These are phyloP conservation scores for Spinibarbus caldwelli DNA, from an alignment of 2,797 vertebrate species.

Conservation along the genomic window DNA sequence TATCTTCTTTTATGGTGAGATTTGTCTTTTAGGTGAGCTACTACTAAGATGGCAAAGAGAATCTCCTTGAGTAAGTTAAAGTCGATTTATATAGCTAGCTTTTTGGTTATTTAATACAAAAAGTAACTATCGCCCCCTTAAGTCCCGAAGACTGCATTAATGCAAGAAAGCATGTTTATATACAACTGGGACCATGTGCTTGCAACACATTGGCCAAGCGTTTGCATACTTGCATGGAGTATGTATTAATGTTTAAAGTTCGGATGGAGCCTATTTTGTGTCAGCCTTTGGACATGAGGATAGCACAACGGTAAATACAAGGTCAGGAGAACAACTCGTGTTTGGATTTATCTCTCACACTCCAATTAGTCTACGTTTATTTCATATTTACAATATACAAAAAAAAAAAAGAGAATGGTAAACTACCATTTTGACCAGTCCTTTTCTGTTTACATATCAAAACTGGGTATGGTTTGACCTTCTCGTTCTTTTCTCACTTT, in stretches of 20 bases:
- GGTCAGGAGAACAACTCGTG: slow-evolving; percentile 19
- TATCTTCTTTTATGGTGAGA: too few relatives aligned
- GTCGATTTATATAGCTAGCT: neutral
- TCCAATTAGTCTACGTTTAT: slow-evolving; percentile 51
- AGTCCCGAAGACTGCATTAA: neutral
- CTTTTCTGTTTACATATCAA: slow-evolving; percentile 5
- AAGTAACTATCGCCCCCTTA: neutral
- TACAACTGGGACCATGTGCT: neutral
- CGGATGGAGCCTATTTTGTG: neutral
- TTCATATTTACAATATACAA: slow-evolving; percentile 68
- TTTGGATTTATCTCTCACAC: slow-evolving; percentile 34
- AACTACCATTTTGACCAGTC: slow-evolving; percentile 27
- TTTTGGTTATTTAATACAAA: neutral
- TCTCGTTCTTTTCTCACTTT: slow-evolving; percentile 16
- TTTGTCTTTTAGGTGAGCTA: too few relatives aligned
- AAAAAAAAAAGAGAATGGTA: slow-evolving; percentile 40
- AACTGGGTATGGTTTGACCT: slow-evolving; percentile 16
- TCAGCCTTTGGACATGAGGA: neutral
- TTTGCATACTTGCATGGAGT: neutral
- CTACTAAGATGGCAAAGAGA: too few relatives aligned
- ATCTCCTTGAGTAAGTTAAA: neutral
- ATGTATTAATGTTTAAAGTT: neutral
- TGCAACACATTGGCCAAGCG: neutral
- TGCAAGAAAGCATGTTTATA: neutral
- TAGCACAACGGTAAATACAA: slow-evolving; percentile 15